A percentile compares a stretch with the other conserved stretches of the same genome.
phyloP scores from a whole-genome alignment of 2,113 vertebrate genomes.

The Leuciscus idus region DNA sequence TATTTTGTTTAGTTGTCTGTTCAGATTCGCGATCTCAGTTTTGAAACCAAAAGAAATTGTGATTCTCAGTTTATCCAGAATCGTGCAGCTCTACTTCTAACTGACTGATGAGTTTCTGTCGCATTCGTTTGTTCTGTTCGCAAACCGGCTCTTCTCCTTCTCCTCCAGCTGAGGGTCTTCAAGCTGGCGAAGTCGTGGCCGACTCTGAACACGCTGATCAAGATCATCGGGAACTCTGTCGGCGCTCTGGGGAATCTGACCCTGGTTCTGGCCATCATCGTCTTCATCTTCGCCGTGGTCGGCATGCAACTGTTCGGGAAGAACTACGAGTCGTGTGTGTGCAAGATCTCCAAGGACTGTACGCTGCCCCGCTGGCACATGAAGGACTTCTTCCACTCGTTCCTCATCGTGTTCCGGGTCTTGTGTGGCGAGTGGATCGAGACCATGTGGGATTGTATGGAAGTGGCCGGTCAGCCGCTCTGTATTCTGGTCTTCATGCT shows the following conservation, averaged over 20 bases:
- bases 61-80: no score
- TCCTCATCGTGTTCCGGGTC: slow-evolving; percentile 91
- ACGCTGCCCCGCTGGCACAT: slow-evolving; percentile 94
- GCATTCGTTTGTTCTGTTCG: slow-evolving; percentile 53
- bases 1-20: no score
- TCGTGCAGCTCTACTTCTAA: no score
- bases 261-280: slow-evolving; percentile 95
- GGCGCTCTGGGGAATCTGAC: slow-evolving; percentile 96
- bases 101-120: no score
- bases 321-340: slow-evolving; percentile 86
- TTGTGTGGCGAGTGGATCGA: slow-evolving; percentile 98
- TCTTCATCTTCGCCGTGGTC: slow-evolving; percentile 97
- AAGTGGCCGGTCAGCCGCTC: slow-evolving; percentile 79
- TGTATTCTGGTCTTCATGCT: slow-evolving; percentile 92
- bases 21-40: no score
- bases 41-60: no score
- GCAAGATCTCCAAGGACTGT: slow-evolving; percentile 85
- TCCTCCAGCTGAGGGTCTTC: slow-evolving; percentile 89
- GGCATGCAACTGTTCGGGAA: slow-evolving; percentile 98
- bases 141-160: slow-evolving; percentile 47
- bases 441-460: slow-evolving; percentile 98
- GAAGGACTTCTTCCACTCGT: slow-evolving; percentile 95
- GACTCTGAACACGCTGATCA: slow-evolving; percentile 95
- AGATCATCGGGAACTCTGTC: slow-evolving; percentile 98
- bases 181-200: slow-evolving; percentile 98